Conservation (phyloP, 2,113 vertebrate species). For the Sorex araneus region DNA sequence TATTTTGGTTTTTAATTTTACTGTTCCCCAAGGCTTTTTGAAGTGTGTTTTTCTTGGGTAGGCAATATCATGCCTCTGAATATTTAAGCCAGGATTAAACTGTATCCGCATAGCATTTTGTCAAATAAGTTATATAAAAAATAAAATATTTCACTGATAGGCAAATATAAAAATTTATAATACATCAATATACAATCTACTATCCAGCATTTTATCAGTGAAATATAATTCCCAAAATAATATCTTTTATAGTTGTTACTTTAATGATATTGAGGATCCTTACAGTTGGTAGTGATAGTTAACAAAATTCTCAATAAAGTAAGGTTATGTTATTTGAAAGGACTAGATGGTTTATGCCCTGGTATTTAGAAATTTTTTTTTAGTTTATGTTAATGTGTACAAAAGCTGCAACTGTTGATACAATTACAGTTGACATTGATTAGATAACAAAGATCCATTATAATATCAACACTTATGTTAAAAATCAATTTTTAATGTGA, state of each 20-base stretch:
- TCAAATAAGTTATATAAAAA: constrained; percentile 56
- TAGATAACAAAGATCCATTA: too few relatives aligned
- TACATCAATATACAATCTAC: background rate
- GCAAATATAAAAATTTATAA: background rate
- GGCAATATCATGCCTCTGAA: constrained; percentile 59
- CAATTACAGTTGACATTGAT: too few relatives aligned
- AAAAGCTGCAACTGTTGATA: too few relatives aligned
- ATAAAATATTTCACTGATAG: constrained; percentile 55
- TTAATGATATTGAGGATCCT: background rate
- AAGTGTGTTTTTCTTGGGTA: constrained; percentile 26
- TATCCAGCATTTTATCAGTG: background rate
- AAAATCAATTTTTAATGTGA: too few relatives aligned
- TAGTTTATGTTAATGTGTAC: too few relatives aligned
- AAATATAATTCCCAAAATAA: constrained; percentile 44
- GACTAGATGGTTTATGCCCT: too few relatives aligned
- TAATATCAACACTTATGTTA: too few relatives aligned
- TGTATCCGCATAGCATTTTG: background rate
- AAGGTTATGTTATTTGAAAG: background rate
- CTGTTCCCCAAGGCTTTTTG: constrained; percentile 49
- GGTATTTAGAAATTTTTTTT: too few relatives aligned
- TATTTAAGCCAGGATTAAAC: constrained; percentile 58
- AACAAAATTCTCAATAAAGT: background rate
- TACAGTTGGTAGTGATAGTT: background rate
- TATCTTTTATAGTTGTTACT: background rate
- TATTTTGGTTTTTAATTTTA: constrained; percentile 70